Base-by-base conservation (phyloP, 2,888 invertebrate genomes). In the Dryobota labecula region DNA sequence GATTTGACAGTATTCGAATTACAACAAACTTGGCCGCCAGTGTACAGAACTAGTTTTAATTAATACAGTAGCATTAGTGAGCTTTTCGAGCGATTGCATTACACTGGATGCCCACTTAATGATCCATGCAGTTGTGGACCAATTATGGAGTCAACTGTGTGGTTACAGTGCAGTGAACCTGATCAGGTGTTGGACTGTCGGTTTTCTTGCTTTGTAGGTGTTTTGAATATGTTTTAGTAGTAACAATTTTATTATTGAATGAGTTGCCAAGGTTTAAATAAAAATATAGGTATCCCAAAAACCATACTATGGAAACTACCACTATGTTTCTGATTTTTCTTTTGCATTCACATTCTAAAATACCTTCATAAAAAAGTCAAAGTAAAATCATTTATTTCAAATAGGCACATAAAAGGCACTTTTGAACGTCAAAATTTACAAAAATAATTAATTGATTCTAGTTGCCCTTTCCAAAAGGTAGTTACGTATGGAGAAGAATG, bases 41-140 rank as follows among this genome's bases (percentile, higher is more conserved):
- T 78, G 70, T 79, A 75, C 62, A 36, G 70, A 75, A 71, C 69
- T 85, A 86, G 87, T 88, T 87, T 88, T 87, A 89, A 90, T 90
- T 85, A 90, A 89, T 88, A 87, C 83, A 83, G 80, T 72, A 69
- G 84, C 67, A 72, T 71, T 70, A 73, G 80, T 86, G 86, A 88
- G 87, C 85, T 86, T 87, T 85, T 84, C 87, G 85, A 85, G 63
- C 81, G 77, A 88, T 84, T 86, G 83, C 84, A 71, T 81, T 84
- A 86, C 88, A 88, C 76, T 84, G 82, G 77, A 76, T 78, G 78
- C 69, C 57, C 68, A 76, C 63, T 78, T 87, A 89, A 89, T 89
- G 86, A 83, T 33, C 76, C 84, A 60, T 82, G 63, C 65, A 69
- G 66, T 85, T 77, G 76, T 77, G 73, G 73, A 69, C 64, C 72